Evolutionary conservation across 2,888 invertebrate species (phyloP), one percentile per base, ranked within the genome.

Genomic region (Drosophila mulleri): DNA sequence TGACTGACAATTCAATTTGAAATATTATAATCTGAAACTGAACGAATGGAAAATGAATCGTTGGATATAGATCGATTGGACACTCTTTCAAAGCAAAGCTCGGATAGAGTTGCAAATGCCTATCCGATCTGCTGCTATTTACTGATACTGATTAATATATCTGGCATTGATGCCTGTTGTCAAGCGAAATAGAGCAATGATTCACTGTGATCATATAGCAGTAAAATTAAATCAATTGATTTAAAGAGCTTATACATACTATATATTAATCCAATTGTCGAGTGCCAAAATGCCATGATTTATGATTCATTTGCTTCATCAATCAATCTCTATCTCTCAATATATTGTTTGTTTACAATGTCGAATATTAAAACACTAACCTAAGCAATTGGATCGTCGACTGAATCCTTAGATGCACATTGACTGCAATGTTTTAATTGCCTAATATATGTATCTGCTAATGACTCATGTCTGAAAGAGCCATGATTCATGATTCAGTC

Each of bases 1-100:
- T 45, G 16, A 45, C 26, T 76, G 78, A 62, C 78, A 72, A 59
- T 48, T 29, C 59, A 45, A 62, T 62, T 77, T 35, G 3, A 6
- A 23, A n/a, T 41, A n/a, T 41, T 41, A 8, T 8, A 3, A 8
- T n/a, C n/a, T 2, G 8, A 41, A 41, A 39, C 39, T 16, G 16
- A 39, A 23, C 14, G 2, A 37, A 39, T 39, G 16, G 16, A n/a
- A 7, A 16, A 39, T 7, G 39, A 39, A 39, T 39, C 16, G 2
- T n/a, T 41, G n/a, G 8, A 18, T 42, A 45, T 23, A 23, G 45
- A 45, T 45, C 14, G 45, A 8, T 16, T 1, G 12, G 7, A 16
- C 8, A 3, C 23, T 23, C 8, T 8, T 7, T 23, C 23, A 14
- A 23, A 14, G 8, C 14, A 8, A 16, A 23, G 23, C 7, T 8